Percentiles rank a stretch among this genome's conserved stretches.
These are phyloP conservation scores for Hyles vespertilio DNA, from an alignment of 1,140 invertebrate species.

Conservation along the genomic window DNA sequence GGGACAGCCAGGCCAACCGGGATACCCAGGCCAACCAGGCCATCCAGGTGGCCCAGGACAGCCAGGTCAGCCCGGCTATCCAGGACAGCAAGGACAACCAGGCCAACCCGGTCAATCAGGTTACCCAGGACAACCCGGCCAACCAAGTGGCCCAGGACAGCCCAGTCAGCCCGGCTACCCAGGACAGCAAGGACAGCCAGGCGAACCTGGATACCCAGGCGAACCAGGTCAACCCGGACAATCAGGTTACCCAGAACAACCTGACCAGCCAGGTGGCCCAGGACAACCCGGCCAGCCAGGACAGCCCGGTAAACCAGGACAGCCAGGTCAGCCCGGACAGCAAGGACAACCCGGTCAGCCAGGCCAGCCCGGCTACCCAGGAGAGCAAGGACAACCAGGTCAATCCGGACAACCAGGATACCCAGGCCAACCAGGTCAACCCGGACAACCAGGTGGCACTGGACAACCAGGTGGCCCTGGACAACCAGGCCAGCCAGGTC, in stretches of 20 bases:
- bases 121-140: constrained; percentile 19
- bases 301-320: constrained; percentile 15
- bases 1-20: constrained; percentile 19
- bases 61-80: constrained; percentile 18
- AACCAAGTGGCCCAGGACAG: constrained; percentile 10
- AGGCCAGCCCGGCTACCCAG: constrained; percentile 6
- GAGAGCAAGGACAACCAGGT: constrained; percentile 15
- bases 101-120: constrained; percentile 21
- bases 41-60: constrained; percentile 25
- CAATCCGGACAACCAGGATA: constrained; percentile 19
- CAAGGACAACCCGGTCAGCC: constrained; percentile 2
- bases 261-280: constrained; percentile 16
- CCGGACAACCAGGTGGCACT: constrained; percentile 5
- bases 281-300: constrained; percentile 15
- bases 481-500: constrained; percentile 7
- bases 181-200: too few species aligned
- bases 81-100: constrained; percentile 17
- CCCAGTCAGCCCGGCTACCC: constrained; percentile 12
- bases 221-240: constrained; percentile 8
- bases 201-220: constrained; percentile 15
- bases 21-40: constrained; percentile 19
- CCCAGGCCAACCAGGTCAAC: constrained; percentile 20
- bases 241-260: constrained; percentile 17
- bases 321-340: constrained; percentile 18
- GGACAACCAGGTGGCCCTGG: constrained; percentile 9